Evolutionary conservation across 1,140 invertebrate species (phyloP), one percentile per base, ranked within the genome.

Genomic region (Dufourea novaeangliae): DNA sequence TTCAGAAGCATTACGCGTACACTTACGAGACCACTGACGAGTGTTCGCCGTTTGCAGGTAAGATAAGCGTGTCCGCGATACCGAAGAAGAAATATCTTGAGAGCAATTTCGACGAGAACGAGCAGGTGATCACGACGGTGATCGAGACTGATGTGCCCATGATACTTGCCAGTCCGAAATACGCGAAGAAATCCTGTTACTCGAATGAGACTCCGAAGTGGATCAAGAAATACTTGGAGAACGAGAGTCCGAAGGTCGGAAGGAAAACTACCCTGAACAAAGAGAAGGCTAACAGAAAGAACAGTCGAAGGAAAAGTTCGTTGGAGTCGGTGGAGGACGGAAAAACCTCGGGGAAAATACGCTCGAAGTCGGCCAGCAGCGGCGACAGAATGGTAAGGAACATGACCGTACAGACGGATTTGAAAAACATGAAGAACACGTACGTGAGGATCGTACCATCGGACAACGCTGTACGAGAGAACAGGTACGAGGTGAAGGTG

Each of bases 21-120:
- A 91, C 91, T 3, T 92, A 91, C 52, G 90, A 92, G 61, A 88
- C 82, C 0, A 79, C 83, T 1, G 88, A 88, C n/a, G 86, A 89
- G 2, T 44, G 56, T 34, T 79, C 73, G 11, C 64, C 68, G 82
- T 79, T 52, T 39, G 64, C 71, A 1, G 86, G 80, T 10, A 91
- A 86, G 63, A 25, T 90, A 5, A 88, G 79, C 29, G 73, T 90
- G 14, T 82, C 86, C 1, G 64, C 70, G 20, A 54, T 90, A 25
- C 89, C 89, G 2, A 88, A 86, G 68, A 91, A 91, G 29, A 91
- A 92, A 22, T 92, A 88, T 63, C 59, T 92, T 1, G 91, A 92
- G 52, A 92, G 91, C 37, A 91, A 91, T 63, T 92, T 92, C 17
- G 90, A 92, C 29, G 89, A 91, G 50, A 88, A 92, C 62, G 91